These are phyloP conservation scores for Pachyseris speciosa DNA, from an alignment of 64 coral and sea anemone species.

Conservation along the genomic window DNA sequence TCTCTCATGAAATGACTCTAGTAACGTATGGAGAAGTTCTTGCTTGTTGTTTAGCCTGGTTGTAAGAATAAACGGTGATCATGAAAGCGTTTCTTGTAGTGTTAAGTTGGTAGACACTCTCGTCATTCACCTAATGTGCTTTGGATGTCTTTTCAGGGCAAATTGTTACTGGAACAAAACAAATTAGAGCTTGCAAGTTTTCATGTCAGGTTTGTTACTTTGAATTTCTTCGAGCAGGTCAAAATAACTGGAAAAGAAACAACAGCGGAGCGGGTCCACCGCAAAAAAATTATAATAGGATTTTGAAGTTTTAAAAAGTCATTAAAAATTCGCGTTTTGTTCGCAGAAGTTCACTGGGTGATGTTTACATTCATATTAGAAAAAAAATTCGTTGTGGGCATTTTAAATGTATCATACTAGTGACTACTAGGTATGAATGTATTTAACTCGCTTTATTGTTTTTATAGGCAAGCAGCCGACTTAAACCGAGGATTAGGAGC, in stretches of 20 bases:
- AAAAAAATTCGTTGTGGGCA: no score
- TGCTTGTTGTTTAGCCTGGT: no score
- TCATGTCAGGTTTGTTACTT: slow-evolving; percentile 85
- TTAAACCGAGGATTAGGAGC: slow-evolving; percentile 92
- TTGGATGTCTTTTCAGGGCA: slow-evolving; percentile 78
- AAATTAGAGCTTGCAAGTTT: slow-evolving; percentile 96
- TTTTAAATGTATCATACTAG: no score
- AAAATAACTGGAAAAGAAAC: no score
- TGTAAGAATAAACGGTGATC: no score
- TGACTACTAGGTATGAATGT: background rate
- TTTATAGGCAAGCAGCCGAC: slow-evolving; percentile 89
- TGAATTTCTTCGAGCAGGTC: background rate
- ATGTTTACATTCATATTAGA: no score
- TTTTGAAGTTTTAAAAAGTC: no score
- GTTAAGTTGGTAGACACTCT: background rate
- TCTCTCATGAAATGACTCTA: background rate
- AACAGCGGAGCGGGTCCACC: no score
- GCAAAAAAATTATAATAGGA: no score
- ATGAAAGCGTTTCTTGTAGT: no score
- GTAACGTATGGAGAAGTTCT: no score
- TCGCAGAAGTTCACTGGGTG: background rate
- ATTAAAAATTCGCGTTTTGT: no score
- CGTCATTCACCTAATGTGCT: background rate
- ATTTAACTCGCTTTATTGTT: background rate
- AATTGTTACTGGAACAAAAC: slow-evolving; percentile 91